Evolutionary conservation across 37 sponge, comb jelly and placozoan species (phyloP), one percentile per base, ranked within the genome.

Genomic region (Crambe crambe): DNA sequence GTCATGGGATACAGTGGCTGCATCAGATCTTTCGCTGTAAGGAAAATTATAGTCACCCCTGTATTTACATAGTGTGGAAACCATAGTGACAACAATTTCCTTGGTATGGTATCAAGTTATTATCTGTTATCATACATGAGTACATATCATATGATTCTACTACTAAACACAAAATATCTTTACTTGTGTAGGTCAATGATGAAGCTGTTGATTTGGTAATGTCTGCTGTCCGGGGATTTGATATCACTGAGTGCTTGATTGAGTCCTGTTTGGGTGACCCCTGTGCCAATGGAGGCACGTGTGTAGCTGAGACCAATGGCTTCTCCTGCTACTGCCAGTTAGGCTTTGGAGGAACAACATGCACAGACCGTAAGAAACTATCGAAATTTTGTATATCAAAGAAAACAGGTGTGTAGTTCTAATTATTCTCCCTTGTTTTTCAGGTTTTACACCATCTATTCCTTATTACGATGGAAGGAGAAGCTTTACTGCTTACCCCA

Each of bases 271-370:
- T 35, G 41, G 37, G 1, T 47, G 38, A 38, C 22, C 56, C 73
- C 17, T 73, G 74, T 63, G 31, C 54, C 2, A 91, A 91, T 83
- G 80, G 81, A 56, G 92, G 75, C n/a, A 76, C 92, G 20, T 92
- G 92, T 41, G 22, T 62, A 0, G 68, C 15, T 74, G 79, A 72
- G 1, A 63, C 56, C 26, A 54, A 5, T 1, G 30, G 23, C 12
- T 81, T 78, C 42, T 61, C 39, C 37, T 91, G 91, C 58, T 15
- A 51, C 23, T 91, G 91, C 60, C 65, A 73, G 31, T 42, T 69
- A 1, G 84, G 85, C 9, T 89, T 79, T 58, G 61, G 26, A 40
- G 87, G 87, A 47, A 34, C 42, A n/a, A 66, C 70, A 0, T 87
- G 87, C 40, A 6, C 44, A 26, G 47, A 76, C 5, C 42, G 61